Percentiles rank a stretch among this genome's conserved stretches.
Conservation (phyloP, 2,797 vertebrate genomes). For the Sebastes kiyomatsui region DNA sequence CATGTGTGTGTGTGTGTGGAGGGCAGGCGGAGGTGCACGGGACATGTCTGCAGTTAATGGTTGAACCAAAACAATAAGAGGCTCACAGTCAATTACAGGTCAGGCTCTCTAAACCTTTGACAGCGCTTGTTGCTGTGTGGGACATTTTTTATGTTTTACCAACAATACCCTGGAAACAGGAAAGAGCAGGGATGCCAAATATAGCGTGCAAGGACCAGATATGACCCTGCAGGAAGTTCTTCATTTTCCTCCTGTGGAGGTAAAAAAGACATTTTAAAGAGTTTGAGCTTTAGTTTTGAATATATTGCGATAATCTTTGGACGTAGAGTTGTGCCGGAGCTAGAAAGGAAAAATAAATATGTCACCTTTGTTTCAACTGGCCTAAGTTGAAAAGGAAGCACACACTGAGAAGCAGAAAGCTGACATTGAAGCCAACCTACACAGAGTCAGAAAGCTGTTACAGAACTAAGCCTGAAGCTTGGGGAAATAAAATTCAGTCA, state of each 20-base stretch:
- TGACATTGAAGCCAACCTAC: not conserved
- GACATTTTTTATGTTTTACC: slow-evolving; percentile 43
- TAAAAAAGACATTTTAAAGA: not conserved
- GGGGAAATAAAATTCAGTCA: not conserved
- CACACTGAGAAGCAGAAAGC: not conserved
- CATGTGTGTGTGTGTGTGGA: not conserved
- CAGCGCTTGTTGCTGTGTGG: slow-evolving; percentile 45
- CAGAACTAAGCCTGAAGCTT: not conserved
- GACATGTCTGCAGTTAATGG: slow-evolving; percentile 38
- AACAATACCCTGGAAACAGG: slow-evolving; percentile 60
- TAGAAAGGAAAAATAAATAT: not conserved
- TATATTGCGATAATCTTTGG: not conserved
- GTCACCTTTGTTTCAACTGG: not conserved
- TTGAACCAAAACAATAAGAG: slow-evolving; percentile 45
- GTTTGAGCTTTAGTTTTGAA: not conserved
- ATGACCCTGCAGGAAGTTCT: slow-evolving; percentile 32
- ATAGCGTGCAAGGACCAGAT: slow-evolving; percentile 28
- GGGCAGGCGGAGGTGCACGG: not conserved
- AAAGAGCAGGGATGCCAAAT: slow-evolving; percentile 27
- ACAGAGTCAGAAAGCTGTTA: not conserved
- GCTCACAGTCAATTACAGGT: slow-evolving; percentile 49
- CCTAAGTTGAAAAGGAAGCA: not conserved
- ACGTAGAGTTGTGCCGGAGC: not conserved
- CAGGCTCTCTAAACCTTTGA: slow-evolving; percentile 27
- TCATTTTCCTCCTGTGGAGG: not conserved